Base-by-base conservation (phyloP, 2,888 invertebrate species). In the Microctonus aethiopoides region DNA sequence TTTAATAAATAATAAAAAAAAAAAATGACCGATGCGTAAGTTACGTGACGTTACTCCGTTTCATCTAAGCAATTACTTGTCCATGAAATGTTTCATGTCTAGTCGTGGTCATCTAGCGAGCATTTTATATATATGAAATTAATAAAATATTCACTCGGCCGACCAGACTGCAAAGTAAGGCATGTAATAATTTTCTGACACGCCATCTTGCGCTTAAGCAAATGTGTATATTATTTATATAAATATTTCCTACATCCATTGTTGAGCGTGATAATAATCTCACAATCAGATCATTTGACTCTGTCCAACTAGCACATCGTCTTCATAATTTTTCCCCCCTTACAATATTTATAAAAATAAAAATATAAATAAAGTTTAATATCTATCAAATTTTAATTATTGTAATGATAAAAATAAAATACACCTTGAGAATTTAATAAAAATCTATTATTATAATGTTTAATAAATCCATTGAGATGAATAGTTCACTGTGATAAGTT, bases 121-220 rank as follows among this genome's bases (percentile, higher is more conserved):
- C 60, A 61, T 71, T 74, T 75, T 79, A 77, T 70, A 34, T 76
- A 77, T 73, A n/a, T n/a, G 75, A 73, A 71, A 79, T 81, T 79
- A 79, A 84, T 84, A 77, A 84, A 84, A 81, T 80, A 84, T 84
- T 81, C 80, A 81, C 78, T 77, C 78, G 76, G 64, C 75, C 41
- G 41, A 78, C 77, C 78, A 76, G 75, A 76, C n/a, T n/a, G 76
- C 68, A 76, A 71, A 72, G 78, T 80, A 82, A 81, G 81, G 79
- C 77, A 76, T 79, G 78, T 80, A 79, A 83, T 82, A 80, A 83
- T 83, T 81, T 78, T 78, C 76, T 72, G 77, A 74, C 83, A 83
- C 80, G 83, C 81, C 77, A 83, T 77, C 79, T 81, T 79, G 76
- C 16, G 34, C 57, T 29, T 74, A 71, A 76, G 75, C 69, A 34